Base-by-base conservation (phyloP, 2,113 vertebrate species). In the Telmatochromis brichardi region DNA sequence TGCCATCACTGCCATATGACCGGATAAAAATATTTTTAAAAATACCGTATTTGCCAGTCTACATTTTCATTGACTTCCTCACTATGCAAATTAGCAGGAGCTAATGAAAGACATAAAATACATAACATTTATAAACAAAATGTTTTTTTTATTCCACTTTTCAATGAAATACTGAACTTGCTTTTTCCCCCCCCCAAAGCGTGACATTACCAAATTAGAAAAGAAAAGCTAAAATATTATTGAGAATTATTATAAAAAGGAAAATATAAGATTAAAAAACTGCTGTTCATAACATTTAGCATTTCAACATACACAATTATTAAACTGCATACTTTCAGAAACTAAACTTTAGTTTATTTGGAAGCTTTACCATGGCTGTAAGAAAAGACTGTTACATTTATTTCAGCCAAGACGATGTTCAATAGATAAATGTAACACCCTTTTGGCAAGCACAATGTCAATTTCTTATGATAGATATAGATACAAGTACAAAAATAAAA, bases 111-210 rank as follows among this genome's bases (percentile, higher is more conserved):
- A 47, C 26, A 78, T 31, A 50, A 31, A 78, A 31, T 31, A 50
- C 6, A 23, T 45, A 23, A 15, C 21, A 50, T 50, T 28, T 31
- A 78, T 7, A 13, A 51, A 51, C 10, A 78, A 33, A 51, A n/a
- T 31, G 6, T 2, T n/a, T 51, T 28, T 28, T 78, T 50, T 13
- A 31, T 31, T 76, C 28, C 23, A 78, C 6, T 78, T 4, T 50
- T 8, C 6, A 50, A 31, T 78, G 26, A 78, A 76, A 50, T 31
- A 31, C 9, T 78, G 26, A 78, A 50, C 9, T 50, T 50, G 37
- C 37, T 28, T 10, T 42, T 42, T 6, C 1, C 0, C 0, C 0
- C 3, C 0, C 3, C 11, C 2, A n/a, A 63, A 28, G 3, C 0
- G 3, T 19, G 9, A 17, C 9, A 47, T 76, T 76, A 28, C 23